Evolutionary conservation across 2,888 invertebrate species (phyloP), one percentile per base, ranked within the genome.

Genomic region (Germaria angustata): DNA sequence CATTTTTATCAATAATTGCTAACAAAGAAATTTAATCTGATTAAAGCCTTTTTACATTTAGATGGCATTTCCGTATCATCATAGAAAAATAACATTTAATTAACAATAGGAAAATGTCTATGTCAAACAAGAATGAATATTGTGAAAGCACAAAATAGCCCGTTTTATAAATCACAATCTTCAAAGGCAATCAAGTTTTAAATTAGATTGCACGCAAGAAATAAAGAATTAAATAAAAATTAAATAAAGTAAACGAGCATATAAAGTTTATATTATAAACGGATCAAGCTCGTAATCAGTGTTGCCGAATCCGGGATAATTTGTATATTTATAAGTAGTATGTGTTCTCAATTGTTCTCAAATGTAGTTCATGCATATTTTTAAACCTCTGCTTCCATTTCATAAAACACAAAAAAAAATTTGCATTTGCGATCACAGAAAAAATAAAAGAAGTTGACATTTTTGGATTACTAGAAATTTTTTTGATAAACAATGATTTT

Each of bases 11-110:
- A 28, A 5, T 28, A 6, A 24, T 39, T 39, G 51, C 17, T 46
- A 53, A 51, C 39, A 51, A 39, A 22, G 15, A 51, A 71, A 57
- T 46, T 0, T 36, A 59, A 71, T 34, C 34, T 7, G 57, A 59
- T 57, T 44, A 6, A 20, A 34, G 11, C 4, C 15, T 2, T 5
- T n/a, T n/a, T 34, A 41, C 2, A 22, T 6, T 41, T 24, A 41
- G 6, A 44, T 13, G 3, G 28, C 1, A 32, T 39, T 53, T 28
- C 53, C 53, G 39, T n/a, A 41, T 53, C 9, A 55, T 55, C 53
- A 65, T 49, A 32, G 32, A 46, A 36, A 46, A 49, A 32, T 32
- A 34, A 20, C n/a, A 49, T 22, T 22, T 49, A 49, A 5, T 24
- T 46, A 63, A 32, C 7, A 28, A n/a, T 9, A 17, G 3, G 2